Conservation (phyloP, 2,113 vertebrate species). For the Oncorhynchus clarkii region DNA sequence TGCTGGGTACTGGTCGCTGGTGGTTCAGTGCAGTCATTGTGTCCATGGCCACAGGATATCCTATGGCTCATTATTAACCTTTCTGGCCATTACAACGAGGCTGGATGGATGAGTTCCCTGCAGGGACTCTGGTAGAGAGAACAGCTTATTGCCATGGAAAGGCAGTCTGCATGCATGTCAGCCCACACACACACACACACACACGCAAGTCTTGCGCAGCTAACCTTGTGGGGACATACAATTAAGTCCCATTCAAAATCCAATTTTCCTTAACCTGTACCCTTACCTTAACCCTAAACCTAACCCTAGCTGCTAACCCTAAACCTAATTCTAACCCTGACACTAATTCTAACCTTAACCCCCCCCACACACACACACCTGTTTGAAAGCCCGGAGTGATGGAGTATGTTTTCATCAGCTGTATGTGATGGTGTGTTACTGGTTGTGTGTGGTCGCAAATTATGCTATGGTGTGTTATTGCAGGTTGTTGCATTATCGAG, state of each 20-base stretch:
- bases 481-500: not conserved
- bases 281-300: too few relatives aligned
- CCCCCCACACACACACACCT: not conserved
- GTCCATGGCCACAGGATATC: not conserved
- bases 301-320: too few relatives aligned
- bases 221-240: too few relatives aligned
- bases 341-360: not conserved
- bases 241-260: too few relatives aligned
- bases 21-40: not conserved
- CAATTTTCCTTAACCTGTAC: too few relatives aligned
- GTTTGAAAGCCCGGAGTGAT: not conserved
- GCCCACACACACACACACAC: slow-evolving; percentile 1
- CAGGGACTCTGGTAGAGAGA: not conserved
- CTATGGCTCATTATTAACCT: not conserved
- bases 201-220: too few relatives aligned
- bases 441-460: not conserved
- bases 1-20: not conserved
- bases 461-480: not conserved
- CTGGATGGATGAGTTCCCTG: not conserved
- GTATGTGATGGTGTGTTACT: not conserved
- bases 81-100: not conserved
- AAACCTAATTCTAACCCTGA: not conserved
- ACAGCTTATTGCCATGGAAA: slow-evolving; percentile 6
- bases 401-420: too few relatives aligned
- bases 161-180: slow-evolving; percentile 13